These are phyloP conservation scores for Nerophis ophidion DNA, from an alignment of 2,113 vertebrate genomes.

Conservation along the genomic window DNA sequence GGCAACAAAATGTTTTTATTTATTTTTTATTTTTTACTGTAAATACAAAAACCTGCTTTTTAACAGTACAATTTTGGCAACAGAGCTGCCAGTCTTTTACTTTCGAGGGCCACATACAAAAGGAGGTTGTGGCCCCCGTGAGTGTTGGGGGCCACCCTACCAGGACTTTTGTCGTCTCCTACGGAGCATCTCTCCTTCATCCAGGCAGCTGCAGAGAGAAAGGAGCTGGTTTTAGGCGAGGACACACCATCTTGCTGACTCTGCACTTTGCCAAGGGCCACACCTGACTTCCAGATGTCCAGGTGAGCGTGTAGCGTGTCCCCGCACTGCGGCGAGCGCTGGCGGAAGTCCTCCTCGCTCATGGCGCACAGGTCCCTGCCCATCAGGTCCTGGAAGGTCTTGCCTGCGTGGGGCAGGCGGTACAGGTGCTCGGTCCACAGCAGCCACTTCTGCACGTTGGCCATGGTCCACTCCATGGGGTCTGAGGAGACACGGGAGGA, in stretches of 20 bases:
- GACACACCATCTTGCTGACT: no score
- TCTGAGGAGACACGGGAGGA: slow-evolving; percentile 61
- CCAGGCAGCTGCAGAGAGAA: slow-evolving; percentile 81
- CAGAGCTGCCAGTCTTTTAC: no score
- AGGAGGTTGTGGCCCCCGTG: no score
- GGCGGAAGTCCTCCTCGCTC: slow-evolving; percentile 90
- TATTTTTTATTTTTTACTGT: no score
- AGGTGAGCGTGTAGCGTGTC: slow-evolving; percentile 93
- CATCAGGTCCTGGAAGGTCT: slow-evolving; percentile 86
- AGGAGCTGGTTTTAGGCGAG: no score
- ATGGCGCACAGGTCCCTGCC: slow-evolving; percentile 90
- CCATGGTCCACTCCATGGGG: slow-evolving; percentile 84
- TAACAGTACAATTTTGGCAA: no score
- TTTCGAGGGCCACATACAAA: no score
- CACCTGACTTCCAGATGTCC: slow-evolving; percentile 98
- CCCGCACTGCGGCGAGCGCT: slow-evolving; percentile 82
- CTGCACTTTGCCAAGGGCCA: neutral
- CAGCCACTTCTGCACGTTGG: slow-evolving; percentile 96
- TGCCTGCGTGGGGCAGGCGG: slow-evolving; percentile 84
- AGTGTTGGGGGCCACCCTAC: slow-evolving; percentile 27
- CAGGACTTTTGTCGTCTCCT: slow-evolving; percentile 57
- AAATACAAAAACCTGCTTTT: no score
- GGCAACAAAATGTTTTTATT: no score
- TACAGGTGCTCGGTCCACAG: slow-evolving; percentile 97
- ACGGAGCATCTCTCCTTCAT: slow-evolving; percentile 86